Evolutionary conservation across 2,113 vertebrate species (phyloP).

Genomic region (Sander vitreus): DNA sequence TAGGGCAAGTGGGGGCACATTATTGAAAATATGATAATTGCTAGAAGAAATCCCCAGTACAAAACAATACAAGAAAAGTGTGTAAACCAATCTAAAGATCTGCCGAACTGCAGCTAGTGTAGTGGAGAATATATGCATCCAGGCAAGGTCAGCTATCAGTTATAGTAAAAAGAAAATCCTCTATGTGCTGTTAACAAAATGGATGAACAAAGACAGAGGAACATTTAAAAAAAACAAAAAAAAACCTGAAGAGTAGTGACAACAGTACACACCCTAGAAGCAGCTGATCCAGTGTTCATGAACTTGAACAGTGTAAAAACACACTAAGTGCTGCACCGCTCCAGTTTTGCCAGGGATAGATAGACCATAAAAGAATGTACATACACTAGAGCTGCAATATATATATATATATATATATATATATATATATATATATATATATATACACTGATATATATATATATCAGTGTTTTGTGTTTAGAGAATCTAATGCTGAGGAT

Average conservation of each 20-base stretch:
- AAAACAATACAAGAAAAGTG: background rate
- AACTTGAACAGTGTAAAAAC: background rate
- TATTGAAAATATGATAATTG: background rate
- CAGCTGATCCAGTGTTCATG: constrained; percentile 7
- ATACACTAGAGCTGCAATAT: background rate
- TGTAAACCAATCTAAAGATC: background rate
- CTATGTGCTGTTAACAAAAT: too few species aligned
- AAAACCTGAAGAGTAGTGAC: background rate
- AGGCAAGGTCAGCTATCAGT: too few species aligned
- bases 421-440: too few species aligned
- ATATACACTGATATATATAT: too few species aligned
- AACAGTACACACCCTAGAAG: too few species aligned
- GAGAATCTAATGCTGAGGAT: constrained; percentile 35
- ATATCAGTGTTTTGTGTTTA: background rate
- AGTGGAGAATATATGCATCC: background rate
- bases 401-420: too few species aligned
- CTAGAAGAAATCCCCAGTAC: background rate
- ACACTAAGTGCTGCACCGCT: background rate
- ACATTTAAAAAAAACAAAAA: too few species aligned
- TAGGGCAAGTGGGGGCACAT: background rate
- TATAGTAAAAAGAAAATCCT: too few species aligned
- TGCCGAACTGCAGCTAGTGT: background rate
- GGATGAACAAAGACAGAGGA: background rate
- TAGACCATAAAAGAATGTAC: background rate
- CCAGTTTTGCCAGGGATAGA: background rate